Evolutionary conservation across 92 coral and sea anemone genomes (phyloP).

Genomic region (Galaxea fascicularis): DNA sequence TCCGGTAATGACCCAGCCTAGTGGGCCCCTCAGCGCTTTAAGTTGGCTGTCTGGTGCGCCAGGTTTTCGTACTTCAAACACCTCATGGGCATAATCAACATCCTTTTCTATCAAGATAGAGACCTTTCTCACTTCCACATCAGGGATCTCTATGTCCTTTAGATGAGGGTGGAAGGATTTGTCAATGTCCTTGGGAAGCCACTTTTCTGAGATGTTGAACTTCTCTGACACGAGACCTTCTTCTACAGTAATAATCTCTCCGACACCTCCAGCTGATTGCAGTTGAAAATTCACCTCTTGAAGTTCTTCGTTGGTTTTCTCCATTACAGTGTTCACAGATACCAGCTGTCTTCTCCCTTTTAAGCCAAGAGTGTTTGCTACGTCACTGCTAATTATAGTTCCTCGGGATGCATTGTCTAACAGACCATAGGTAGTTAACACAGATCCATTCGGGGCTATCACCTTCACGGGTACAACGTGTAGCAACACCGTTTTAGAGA

Average conservation of each 20-base stretch:
- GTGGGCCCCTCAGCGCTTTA: constrained; percentile 53
- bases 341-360: constrained; percentile 45
- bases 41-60: constrained; percentile 27
- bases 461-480: constrained; percentile 67
- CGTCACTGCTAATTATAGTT: constrained; percentile 58
- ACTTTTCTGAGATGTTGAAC: constrained; percentile 53
- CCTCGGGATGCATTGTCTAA: constrained; percentile 65
- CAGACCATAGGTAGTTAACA: constrained; percentile 56
- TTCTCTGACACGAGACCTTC: constrained; percentile 63
- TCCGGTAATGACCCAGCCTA: no score
- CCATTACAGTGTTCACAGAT: constrained; percentile 42
- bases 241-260: constrained; percentile 59
- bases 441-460: constrained; percentile 5
- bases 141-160: constrained; percentile 45
- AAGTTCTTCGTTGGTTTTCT: constrained; percentile 41
- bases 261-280: constrained; percentile 52
- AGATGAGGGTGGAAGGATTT: constrained; percentile 40
- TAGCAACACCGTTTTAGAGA: constrained; percentile 55
- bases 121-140: constrained; percentile 54
- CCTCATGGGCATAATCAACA: constrained; percentile 61
- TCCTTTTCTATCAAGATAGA: constrained; percentile 68
- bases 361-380: constrained; percentile 46
- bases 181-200: constrained; percentile 53
- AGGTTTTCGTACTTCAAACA: constrained; percentile 52
- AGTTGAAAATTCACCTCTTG: constrained; percentile 51